Evolutionary conservation across 2,888 invertebrate genomes (phyloP), one percentile per base, ranked within the genome.

Genomic region (Scaptomyza polygonia): DNA sequence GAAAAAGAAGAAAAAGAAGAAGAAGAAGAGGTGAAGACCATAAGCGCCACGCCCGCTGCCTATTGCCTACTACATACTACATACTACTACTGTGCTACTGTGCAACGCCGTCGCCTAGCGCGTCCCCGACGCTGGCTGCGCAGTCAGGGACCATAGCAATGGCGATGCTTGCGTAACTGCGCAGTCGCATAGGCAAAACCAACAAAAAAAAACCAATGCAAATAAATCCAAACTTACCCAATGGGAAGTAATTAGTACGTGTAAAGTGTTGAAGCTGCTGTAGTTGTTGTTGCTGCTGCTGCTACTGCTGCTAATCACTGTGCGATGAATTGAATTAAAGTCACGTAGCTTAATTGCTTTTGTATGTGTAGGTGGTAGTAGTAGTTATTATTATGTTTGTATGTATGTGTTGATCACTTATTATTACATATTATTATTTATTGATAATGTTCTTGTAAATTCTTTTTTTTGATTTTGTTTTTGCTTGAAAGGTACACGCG

Each of bases 401-500:
- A 0, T 32, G 4, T 32, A 45, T 51, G 49, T 40, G 29, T 43
- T 40, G 42, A 53, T 48, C 48, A 48, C 18, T 64, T 44, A 32
- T 39, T 43, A 25, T 39, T 49, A 48, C 18, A 58, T 44, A 32
- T 39, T 43, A 25, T 39, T 49, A 42, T 65, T 25, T 47, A 25
- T 59, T 29, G 39, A 52, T 45, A 49, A 48, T 39, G 39, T 58
- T 43, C 34, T 58, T 32, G 11, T 59, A n/a, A n/a, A n/a, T n/a
- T n/a, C n/a, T 14, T 51, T 40, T 39, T 44, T 21, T 27, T n/a
- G 5, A 34, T 62, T 42, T 34, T 42, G 47, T 51, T 58, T 39
- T 65, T 57, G 27, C 54, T 67, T 68, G 47, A 48, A 71, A 72
- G 85, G 85, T 84, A 86, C 85, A 73, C 84, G 88, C 84, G 88